A percentile compares a stretch with the other conserved stretches of the same genome.
Conservation (phyloP, 2,888 invertebrate genomes). For the Drosophila paramelanica region DNA sequence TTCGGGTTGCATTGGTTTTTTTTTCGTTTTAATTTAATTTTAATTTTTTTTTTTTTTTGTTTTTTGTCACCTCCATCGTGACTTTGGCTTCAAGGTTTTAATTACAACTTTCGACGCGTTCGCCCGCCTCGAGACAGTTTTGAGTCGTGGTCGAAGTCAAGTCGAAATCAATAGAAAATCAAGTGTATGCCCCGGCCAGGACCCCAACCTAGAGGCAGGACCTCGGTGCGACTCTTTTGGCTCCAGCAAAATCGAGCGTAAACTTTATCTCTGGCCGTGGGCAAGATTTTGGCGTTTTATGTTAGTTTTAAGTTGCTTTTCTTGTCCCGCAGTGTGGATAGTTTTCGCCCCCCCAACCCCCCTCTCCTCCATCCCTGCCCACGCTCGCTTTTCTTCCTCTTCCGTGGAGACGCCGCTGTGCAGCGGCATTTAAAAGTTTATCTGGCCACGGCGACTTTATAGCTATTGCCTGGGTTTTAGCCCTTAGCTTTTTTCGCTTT, state of each 20-base stretch:
- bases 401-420: conserved; percentile 28
- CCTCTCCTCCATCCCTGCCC: too few relatives aligned
- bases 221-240: conserved; percentile 15
- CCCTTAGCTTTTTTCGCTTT: conserved; percentile 60
- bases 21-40: not conserved
- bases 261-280: conserved; percentile 64
- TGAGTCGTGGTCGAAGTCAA: conserved; percentile 26
- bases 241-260: conserved; percentile 64
- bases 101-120: conserved; percentile 72
- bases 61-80: conserved; percentile 30
- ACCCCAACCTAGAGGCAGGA: not conserved
- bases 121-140: conserved; percentile 66
- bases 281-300: conserved; percentile 69
- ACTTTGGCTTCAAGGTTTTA: conserved; percentile 71
- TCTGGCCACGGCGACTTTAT: conserved; percentile 65
- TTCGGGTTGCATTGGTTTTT: not conserved
- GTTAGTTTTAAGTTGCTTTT: conserved; percentile 70
- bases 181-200: conserved; percentile 22
- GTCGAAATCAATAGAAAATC: conserved; percentile 54
- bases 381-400: not conserved
- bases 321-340: conserved; percentile 5
- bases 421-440: conserved; percentile 76
- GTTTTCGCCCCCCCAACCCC: not conserved
- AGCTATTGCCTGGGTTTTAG: conserved; percentile 44
- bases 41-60: not conserved